phyloP scores from a whole-genome alignment of 2,888 invertebrate genomes.

The Chymomyza fuscimana region DNA sequence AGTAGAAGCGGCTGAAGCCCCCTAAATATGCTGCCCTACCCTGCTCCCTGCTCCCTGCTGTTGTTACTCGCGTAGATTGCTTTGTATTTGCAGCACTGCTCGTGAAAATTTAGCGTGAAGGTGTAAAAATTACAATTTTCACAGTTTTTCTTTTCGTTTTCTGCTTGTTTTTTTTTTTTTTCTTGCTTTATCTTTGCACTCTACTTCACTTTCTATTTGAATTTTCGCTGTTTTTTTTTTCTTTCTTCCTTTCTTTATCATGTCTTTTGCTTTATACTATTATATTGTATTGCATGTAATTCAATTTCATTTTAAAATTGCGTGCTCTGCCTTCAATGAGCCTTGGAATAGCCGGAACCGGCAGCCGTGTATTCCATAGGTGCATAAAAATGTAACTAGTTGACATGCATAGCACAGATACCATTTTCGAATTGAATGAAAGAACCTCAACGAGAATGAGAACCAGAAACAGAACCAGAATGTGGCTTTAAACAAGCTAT shows the following conservation, averaged over 20 bases:
- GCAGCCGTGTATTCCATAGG: not conserved
- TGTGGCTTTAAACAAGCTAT: no score
- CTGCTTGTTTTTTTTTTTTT: not conserved
- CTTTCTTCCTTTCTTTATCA: not conserved
- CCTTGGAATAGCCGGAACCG: not conserved
- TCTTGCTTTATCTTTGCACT: constrained; percentile 7
- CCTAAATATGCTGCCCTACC: not conserved
- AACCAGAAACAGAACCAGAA: no score
- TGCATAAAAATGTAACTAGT: not conserved
- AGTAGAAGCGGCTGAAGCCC: not conserved
- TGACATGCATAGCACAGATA: not conserved
- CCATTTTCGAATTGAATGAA: not conserved
- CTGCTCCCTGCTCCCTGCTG: not conserved
- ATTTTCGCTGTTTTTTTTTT: not conserved
- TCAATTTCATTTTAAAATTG: constrained; percentile 49
- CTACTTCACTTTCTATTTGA: not conserved
- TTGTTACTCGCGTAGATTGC: not conserved
- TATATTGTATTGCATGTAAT: constrained; percentile 33
- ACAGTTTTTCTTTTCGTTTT: constrained; percentile 10
- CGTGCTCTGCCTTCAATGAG: not conserved
- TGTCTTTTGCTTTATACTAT: not conserved
- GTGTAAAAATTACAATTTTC: constrained; percentile 70
- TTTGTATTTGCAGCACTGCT: not conserved
- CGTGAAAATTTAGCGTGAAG: constrained; percentile 57
- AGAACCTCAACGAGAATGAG: not conserved